phyloP scores from a whole-genome alignment of 2,113 vertebrate species.

The Datnioides undecimradiatus region DNA sequence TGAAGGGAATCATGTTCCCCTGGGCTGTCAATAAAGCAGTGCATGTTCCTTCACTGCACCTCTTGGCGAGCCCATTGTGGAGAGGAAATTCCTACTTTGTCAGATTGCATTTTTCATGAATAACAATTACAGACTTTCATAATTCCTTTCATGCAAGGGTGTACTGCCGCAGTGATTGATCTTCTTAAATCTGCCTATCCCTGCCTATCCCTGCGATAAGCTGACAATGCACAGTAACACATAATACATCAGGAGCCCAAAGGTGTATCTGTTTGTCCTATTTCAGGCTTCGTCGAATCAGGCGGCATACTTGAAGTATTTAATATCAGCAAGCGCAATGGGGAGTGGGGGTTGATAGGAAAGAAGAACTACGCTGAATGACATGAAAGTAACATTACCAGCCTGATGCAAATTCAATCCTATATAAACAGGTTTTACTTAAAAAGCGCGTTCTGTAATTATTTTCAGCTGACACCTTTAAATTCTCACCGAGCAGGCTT shows the following conservation, averaged over 20 bases:
- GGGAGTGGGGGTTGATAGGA: neutral
- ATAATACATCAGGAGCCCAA: slow-evolving; percentile 61
- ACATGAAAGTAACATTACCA: neutral
- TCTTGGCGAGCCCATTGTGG: slow-evolving; percentile 74
- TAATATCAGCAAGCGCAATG: neutral
- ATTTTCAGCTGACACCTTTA: neutral
- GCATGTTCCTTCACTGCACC: slow-evolving; percentile 61
- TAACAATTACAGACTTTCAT: slow-evolving; percentile 84
- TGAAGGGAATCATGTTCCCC: slow-evolving; percentile 77
- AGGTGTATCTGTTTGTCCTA: slow-evolving; percentile 55
- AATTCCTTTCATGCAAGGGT: slow-evolving; percentile 69
- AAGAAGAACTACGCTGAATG: neutral
- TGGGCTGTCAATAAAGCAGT: slow-evolving; percentile 74
- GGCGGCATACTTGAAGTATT: slow-evolving; percentile 14
- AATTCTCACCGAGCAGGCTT: no score
- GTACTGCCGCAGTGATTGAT: slow-evolving; percentile 72
- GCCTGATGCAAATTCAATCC: neutral
- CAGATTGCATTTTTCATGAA: slow-evolving; percentile 85
- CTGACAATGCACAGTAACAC: slow-evolving; percentile 35
- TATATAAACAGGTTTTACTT: neutral
- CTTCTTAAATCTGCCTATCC: slow-evolving; percentile 68
- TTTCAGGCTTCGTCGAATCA: slow-evolving; percentile 40
- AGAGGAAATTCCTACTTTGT: slow-evolving; percentile 73
- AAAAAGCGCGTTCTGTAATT: neutral
- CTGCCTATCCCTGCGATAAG: slow-evolving; percentile 47